phyloP scores from a whole-genome alignment of 2,888 invertebrate species.

The Volucella inflata region DNA sequence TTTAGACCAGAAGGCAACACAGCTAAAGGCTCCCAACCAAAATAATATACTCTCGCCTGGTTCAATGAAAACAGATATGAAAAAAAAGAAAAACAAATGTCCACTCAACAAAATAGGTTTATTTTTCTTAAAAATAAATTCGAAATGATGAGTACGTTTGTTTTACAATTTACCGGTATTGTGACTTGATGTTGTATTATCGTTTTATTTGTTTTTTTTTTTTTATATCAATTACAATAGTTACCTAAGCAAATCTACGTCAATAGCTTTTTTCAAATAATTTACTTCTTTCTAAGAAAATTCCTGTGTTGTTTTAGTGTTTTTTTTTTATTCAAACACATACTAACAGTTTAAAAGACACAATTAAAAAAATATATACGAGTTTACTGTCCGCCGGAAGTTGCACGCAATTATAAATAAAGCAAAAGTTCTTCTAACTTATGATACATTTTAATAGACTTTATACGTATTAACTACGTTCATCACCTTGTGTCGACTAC shows the following conservation, averaged over 20 bases:
- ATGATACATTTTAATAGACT: conserved; percentile 40
- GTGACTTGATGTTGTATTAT: conserved; percentile 11
- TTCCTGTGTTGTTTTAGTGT: conserved; percentile 1
- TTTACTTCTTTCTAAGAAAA: conserved; percentile 26
- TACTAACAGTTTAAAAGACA: conserved; percentile 23
- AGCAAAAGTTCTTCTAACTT: conserved; percentile 18
- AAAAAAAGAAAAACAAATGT: neutral
- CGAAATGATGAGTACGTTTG: conserved; percentile 39
- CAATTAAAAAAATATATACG: conserved; percentile 44
- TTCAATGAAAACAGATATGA: neutral
- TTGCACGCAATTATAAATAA: conserved; percentile 28
- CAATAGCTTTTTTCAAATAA: conserved; percentile 33
- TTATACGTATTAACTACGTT: conserved; percentile 75
- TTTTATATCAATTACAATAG: neutral
- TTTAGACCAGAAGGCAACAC: too few species aligned
- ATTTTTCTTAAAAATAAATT: conserved; percentile 59
- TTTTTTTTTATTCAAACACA: conserved; percentile 31
- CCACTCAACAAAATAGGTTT: conserved; percentile 35
- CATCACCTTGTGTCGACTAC: conserved; percentile 76
- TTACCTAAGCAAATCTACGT: conserved; percentile 4
- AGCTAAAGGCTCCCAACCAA: too few species aligned
- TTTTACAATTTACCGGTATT: conserved; percentile 15
- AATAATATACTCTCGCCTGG: too few species aligned
- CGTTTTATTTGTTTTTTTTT: neutral
- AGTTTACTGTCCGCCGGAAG: conserved; percentile 22